Percentiles rank a stretch among this genome's conserved stretches.
Conservation (phyloP, 2,113 vertebrate species). For the Galbula dea region DNA sequence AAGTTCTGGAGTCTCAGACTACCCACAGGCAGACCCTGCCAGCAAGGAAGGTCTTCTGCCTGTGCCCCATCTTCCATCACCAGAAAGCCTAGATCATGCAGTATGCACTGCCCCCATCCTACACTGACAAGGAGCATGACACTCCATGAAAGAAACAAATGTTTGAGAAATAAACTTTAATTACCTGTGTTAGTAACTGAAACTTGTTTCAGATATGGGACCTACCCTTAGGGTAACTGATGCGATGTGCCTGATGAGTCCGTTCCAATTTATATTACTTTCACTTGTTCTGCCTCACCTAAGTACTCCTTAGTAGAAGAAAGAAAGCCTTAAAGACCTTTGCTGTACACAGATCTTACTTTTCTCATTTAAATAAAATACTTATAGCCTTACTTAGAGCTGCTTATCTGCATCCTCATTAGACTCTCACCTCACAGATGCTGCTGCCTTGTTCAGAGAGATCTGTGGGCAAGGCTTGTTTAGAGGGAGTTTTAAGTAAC, state of each 20-base stretch:
- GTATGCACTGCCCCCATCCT: not conserved
- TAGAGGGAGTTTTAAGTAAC: not conserved
- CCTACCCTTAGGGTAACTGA: not conserved
- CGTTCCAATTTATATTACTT: not conserved
- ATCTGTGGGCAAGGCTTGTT: accelerated
- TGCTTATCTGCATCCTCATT: accelerated
- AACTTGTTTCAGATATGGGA: not conserved
- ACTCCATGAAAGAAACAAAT: accelerated
- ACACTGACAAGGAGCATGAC: accelerated
- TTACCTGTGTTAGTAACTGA: not conserved
- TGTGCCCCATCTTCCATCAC: accelerated
- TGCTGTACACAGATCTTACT: not conserved
- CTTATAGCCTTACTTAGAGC: not conserved
- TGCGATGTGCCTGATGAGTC: accelerated
- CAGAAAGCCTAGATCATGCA: not conserved
- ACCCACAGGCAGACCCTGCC: not conserved
- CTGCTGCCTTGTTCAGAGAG: not conserved
- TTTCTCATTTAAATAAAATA: not conserved
- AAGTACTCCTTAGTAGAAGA: no score
- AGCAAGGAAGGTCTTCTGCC: not conserved
- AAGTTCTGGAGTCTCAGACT: no score
- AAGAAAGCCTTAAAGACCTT: not conserved
- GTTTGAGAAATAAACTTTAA: not conserved
- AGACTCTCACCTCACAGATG: not conserved
- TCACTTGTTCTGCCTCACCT: not conserved